A percentile compares a stretch with the other conserved stretches of the same genome.
Conservation (phyloP, 2,113 vertebrate genomes). For the Sinocyclocheilus anophthalmus region DNA sequence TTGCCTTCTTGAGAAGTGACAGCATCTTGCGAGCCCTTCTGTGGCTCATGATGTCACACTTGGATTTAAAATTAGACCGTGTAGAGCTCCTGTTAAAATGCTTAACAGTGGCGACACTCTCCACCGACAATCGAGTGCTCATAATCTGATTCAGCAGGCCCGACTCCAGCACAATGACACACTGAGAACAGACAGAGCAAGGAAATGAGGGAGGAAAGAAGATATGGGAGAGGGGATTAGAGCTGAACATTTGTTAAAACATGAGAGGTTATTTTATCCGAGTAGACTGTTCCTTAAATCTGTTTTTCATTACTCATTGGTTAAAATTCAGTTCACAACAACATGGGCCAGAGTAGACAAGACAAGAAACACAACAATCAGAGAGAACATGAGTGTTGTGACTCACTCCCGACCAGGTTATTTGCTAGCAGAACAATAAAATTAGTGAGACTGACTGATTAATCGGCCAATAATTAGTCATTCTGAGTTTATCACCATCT, state of each 20-base stretch:
- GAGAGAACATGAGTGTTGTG: not conserved
- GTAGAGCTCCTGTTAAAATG: slow-evolving; percentile 65
- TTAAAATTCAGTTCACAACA: not conserved
- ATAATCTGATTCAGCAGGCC: slow-evolving; percentile 61
- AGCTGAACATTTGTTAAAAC: slow-evolving; percentile 3
- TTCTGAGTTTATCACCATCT: not conserved
- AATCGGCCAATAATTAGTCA: not conserved
- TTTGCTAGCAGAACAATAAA: slow-evolving; percentile 12
- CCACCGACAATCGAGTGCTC: slow-evolving; percentile 59
- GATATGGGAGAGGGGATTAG: not conserved
- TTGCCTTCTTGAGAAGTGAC: not conserved
- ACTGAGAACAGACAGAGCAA: slow-evolving; percentile 20
- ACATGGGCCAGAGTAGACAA: not conserved
- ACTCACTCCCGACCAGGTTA: slow-evolving; percentile 4
- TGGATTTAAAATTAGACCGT: slow-evolving; percentile 68
- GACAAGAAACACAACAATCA: slow-evolving; percentile 23
- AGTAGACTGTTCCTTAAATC: slow-evolving; percentile 14
- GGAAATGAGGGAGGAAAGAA: slow-evolving; percentile 26
- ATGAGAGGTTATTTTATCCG: not conserved
- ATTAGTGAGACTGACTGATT: not conserved
- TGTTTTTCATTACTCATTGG: not conserved
- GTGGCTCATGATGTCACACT: slow-evolving; percentile 59
- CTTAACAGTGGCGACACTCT: slow-evolving; percentile 57
- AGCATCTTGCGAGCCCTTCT: slow-evolving; percentile 30
- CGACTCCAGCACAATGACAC: slow-evolving; percentile 1